Evolutionary conservation across 2,113 vertebrate species (phyloP).

Genomic region (Rynchops niger): DNA sequence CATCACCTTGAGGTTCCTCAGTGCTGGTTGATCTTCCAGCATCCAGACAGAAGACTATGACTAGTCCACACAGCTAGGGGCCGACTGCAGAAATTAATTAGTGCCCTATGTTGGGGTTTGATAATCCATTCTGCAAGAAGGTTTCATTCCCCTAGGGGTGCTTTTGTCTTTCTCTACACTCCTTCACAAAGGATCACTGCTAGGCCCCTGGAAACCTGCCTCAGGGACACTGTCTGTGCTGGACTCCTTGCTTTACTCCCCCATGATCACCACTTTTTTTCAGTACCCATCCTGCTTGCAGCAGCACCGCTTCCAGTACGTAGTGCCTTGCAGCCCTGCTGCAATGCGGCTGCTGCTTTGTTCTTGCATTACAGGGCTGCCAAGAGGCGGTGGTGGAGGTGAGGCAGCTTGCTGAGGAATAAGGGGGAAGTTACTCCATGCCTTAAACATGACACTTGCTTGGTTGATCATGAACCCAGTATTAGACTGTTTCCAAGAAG

Average conservation of each 20-base stretch:
- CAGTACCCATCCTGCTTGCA: background rate
- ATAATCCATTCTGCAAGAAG: background rate
- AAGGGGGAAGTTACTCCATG: background rate
- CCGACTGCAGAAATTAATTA: background rate
- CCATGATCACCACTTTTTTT: background rate
- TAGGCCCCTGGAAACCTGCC: background rate
- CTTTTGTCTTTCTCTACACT: background rate
- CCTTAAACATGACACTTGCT: background rate
- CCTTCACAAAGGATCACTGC: background rate
- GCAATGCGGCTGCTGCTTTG: background rate
- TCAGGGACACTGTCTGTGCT: background rate
- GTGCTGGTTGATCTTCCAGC: background rate
- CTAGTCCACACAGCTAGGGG: background rate
- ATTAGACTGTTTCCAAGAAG: background rate
- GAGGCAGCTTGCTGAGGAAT: background rate
- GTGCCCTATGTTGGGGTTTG: background rate
- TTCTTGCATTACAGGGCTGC: background rate
- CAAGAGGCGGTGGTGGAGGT: background rate
- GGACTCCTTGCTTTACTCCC: background rate
- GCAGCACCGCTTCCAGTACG: accelerated
- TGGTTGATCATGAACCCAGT: background rate
- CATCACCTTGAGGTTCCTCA: background rate
- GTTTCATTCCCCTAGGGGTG: background rate
- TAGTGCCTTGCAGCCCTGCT: background rate
- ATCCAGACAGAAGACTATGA: background rate